Base-by-base conservation (phyloP, 2,113 vertebrate genomes). In the Pygoscelis antarcticus region DNA sequence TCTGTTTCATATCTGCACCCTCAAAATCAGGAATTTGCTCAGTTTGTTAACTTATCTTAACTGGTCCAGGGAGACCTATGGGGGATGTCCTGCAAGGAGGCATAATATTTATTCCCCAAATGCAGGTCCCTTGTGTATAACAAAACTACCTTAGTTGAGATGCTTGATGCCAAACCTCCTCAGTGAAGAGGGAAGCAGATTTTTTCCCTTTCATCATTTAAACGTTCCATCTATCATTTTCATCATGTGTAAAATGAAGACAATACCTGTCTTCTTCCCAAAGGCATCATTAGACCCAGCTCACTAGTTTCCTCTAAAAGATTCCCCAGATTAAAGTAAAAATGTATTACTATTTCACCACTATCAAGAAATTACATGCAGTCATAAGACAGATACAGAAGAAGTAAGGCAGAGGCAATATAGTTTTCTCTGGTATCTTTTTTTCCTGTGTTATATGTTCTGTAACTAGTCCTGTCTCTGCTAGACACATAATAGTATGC, bases 1-100 rank as follows among this genome's bases (percentile, higher is more conserved):
- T 82, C 23, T 0, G 0, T 69, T 52, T 62, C 42, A 10, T 72
- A 60, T 4, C 58, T 85, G 38, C 1, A 0, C 11, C 20, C 10
- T 40, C 29, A 9, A 89, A 77, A 68, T 46, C 16, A 47, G 15
- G 29, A 83, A 62, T 78, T 75, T 84, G 5, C 11, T 79, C 42
- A 6, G 23, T 70, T 30, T 90, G 11, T 57, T 77, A 70, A 44
- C 12, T 51, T 70, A 25, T 9, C n/a, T 52, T 66, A 80, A 55
- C n/a, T 47, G 47, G 6, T 38, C 47, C 66, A 79, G 32, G 27
- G 70, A 83, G n/a, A 52, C 16, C 29, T 42, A 7, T n/a, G 26
- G 22, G 20, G 17, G 8, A 40, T 60, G n/a, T 71, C 23, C 64
- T 92, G 13, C 46, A 68, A 84, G 17, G 26, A 80, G 5, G 29